Evolutionary conservation across 2,113 vertebrate genomes (phyloP).

Genomic region (Sceloporus tristichus): DNA sequence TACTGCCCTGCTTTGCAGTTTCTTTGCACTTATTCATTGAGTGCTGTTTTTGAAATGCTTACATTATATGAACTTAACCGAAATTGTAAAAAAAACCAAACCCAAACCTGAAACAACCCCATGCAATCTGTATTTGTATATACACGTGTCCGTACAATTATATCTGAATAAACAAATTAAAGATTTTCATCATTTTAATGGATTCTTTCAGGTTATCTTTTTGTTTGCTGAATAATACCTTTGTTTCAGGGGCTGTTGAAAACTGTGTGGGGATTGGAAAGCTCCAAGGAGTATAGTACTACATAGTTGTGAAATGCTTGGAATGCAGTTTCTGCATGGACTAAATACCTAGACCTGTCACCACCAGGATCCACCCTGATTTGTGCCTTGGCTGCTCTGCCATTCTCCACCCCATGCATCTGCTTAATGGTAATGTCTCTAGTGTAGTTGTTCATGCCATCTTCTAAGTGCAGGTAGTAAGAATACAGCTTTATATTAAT

Average conservation of each 20-base stretch:
- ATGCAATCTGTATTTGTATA: constrained; percentile 98
- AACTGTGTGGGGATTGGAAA: constrained; percentile 52
- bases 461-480: not conserved
- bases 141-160: constrained; percentile 99
- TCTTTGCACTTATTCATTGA: constrained; percentile 86
- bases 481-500: not conserved
- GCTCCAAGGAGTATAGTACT: constrained; percentile 12
- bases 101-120: constrained; percentile 72
- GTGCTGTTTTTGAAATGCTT: constrained; percentile 94
- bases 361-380: not conserved
- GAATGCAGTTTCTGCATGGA: constrained; percentile 18
- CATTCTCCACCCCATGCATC: constrained; percentile 11
- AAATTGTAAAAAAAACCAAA: constrained; percentile 84
- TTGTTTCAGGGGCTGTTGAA: constrained; percentile 66
- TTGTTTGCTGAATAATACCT: constrained; percentile 68
- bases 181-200: constrained; percentile 86
- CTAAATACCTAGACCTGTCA: constrained; percentile 25
- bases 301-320: constrained; percentile 40
- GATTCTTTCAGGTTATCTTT: constrained; percentile 75
- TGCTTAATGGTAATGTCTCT: constrained; percentile 43
- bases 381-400: constrained; percentile 26
- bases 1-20: constrained; percentile 83
- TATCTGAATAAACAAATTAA: constrained; percentile 92
- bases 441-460: not conserved
- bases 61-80: constrained; percentile 91